Evolutionary conservation across 2,113 vertebrate genomes (phyloP).

Genomic region (Pygoscelis adeliae): DNA sequence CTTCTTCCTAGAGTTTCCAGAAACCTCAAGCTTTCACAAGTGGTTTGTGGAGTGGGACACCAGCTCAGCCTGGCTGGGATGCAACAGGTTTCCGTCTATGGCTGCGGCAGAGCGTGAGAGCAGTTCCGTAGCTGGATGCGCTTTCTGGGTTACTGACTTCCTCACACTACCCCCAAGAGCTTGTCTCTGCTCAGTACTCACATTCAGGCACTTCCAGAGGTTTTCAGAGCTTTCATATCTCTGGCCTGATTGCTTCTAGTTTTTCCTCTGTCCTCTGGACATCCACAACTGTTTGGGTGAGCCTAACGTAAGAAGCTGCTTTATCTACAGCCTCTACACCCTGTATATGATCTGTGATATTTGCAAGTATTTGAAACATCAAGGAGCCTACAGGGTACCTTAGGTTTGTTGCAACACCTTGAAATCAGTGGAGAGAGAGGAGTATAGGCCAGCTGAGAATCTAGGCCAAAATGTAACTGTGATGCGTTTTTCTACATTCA

Average conservation of each 20-base stretch:
- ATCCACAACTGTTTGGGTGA: background rate
- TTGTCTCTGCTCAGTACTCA: background rate
- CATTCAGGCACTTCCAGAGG: background rate
- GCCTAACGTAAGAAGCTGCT: background rate
- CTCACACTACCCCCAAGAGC: background rate
- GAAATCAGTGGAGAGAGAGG: background rate
- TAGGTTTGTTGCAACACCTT: background rate
- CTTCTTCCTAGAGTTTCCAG: background rate
- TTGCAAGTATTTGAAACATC: background rate
- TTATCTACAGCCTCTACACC: background rate
- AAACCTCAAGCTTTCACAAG: background rate
- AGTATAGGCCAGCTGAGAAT: background rate
- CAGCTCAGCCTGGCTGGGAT: background rate
- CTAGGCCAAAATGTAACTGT: background rate
- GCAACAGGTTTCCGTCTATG: background rate
- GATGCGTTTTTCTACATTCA: background rate
- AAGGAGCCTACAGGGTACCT: background rate
- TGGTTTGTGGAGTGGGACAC: background rate
- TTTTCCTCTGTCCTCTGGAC: background rate
- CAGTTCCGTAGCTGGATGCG: accelerated
- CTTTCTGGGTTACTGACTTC: background rate
- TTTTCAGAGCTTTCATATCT: background rate
- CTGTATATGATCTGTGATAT: background rate
- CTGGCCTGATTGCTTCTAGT: background rate
- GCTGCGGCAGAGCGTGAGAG: background rate